These are phyloP conservation scores for Agonum fuliginosum DNA, from an alignment of 2,888 invertebrate genomes.

Conservation along the genomic window DNA sequence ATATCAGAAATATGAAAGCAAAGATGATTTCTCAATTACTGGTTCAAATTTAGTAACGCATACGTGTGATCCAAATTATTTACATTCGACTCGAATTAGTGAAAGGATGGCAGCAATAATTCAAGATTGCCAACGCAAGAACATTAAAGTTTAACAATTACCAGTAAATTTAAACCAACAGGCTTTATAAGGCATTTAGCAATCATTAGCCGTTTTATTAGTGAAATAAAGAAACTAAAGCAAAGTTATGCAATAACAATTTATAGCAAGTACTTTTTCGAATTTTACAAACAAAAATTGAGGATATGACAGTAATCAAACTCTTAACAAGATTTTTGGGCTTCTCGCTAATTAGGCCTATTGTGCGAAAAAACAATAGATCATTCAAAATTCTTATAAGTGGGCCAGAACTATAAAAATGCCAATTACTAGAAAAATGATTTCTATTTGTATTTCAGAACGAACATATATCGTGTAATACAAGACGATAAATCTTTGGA, in stretches of 20 bases:
- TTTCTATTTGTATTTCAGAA: conserved; percentile 7
- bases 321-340: background rate
- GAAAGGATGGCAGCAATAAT: no score
- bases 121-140: no score
- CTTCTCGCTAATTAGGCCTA: background rate
- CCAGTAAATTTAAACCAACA: no score
- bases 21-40: conserved; percentile 21
- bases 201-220: no score
- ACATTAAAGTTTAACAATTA: no score
- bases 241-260: no score
- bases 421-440: conserved; percentile 25
- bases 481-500: conserved; percentile 7
- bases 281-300: background rate
- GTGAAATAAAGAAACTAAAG: no score
- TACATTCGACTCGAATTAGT: background rate
- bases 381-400: conserved; percentile 23
- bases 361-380: conserved; percentile 28
- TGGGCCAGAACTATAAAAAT: conserved; percentile 29
- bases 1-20: conserved; percentile 25
- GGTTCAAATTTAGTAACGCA: conserved; percentile 17
- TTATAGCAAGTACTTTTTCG: no score
- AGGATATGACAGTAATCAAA: background rate
- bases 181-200: no score
- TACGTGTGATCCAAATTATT: conserved; percentile 31
- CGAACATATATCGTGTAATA: conserved; percentile 1